Percentiles rank a stretch among this genome's conserved stretches.
Conservation (phyloP, 2,888 invertebrate species). For the Stegophylla sp. region DNA sequence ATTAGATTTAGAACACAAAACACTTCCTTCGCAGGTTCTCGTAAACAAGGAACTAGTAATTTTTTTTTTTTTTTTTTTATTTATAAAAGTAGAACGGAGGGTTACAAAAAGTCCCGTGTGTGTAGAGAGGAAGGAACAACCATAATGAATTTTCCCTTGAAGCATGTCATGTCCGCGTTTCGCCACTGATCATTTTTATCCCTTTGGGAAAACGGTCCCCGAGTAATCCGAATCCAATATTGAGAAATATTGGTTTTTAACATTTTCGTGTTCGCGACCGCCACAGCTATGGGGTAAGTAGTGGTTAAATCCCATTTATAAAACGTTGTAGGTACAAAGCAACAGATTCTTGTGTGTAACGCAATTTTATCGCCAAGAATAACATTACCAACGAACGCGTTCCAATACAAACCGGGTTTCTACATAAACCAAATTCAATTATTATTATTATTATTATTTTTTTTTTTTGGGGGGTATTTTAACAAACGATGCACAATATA, state of each 20-base stretch:
- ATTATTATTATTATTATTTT: too few species aligned
- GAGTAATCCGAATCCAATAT: slow-evolving; percentile 54
- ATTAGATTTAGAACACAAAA: neutral
- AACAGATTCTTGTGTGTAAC: slow-evolving; percentile 39
- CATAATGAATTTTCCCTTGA: slow-evolving; percentile 45
- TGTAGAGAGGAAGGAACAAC: neutral
- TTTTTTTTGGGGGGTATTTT: too few species aligned
- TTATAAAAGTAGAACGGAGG: slow-evolving; percentile 13
- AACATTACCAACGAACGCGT: slow-evolving; percentile 30
- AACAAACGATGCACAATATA: too few species aligned
- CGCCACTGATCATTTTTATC: slow-evolving; percentile 54
- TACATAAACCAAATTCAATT: neutral
- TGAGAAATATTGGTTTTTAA: slow-evolving; percentile 56
- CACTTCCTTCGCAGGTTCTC: neutral
- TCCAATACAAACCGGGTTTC: slow-evolving; percentile 14
- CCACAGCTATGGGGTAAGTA: too few species aligned
- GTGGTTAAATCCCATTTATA: slow-evolving; percentile 53
- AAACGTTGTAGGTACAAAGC: slow-evolving; percentile 11
- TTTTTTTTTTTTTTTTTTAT: slow-evolving; percentile 15
- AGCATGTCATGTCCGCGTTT: slow-evolving; percentile 28
- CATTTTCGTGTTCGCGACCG: slow-evolving; percentile 39
- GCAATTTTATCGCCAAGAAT: slow-evolving; percentile 18
- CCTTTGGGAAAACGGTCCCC: slow-evolving; percentile 47
- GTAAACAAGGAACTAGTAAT: neutral
- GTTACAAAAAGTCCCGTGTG: slow-evolving; percentile 9